phyloP scores from a whole-genome alignment of 2,113 vertebrate species.

The Oceanites oceanicus region DNA sequence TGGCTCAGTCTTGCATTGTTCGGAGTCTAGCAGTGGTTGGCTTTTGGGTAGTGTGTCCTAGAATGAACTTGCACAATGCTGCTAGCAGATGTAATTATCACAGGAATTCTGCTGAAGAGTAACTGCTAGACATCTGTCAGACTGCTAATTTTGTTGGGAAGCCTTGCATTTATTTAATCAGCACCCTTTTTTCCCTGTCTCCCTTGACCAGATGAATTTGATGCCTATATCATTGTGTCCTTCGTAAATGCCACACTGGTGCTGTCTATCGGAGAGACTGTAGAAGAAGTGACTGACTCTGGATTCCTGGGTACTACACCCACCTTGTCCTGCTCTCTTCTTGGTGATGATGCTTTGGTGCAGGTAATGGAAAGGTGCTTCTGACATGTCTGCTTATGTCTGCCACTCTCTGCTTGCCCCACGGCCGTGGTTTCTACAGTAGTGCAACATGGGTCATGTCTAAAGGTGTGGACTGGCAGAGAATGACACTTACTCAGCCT shows the following conservation, averaged over 20 bases:
- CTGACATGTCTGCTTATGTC: not conserved
- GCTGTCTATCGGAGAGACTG: constrained; percentile 96
- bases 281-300: constrained; percentile 98
- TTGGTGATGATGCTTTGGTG: constrained; percentile 95
- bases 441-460: fast-evolving
- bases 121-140: constrained; percentile 16
- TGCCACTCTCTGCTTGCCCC: not conserved
- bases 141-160: not conserved
- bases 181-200: constrained; percentile 13
- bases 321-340: constrained; percentile 94
- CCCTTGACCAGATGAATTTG: constrained; percentile 89
- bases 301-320: constrained; percentile 97
- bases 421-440: fast-evolving
- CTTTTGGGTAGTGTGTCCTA: constrained; percentile 16
- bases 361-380: constrained; percentile 80
- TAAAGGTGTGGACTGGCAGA: not conserved
- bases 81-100: constrained; percentile 11
- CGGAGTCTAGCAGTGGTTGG: not conserved
- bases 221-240: constrained; percentile 98
- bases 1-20: not conserved
- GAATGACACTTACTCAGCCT: not conserved
- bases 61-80: not conserved
- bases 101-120: constrained; percentile 45
- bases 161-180: constrained; percentile 35
- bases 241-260: constrained; percentile 98